Base-by-base conservation (phyloP, 2,113 vertebrate species). In the Tautogolabrus adspersus region DNA sequence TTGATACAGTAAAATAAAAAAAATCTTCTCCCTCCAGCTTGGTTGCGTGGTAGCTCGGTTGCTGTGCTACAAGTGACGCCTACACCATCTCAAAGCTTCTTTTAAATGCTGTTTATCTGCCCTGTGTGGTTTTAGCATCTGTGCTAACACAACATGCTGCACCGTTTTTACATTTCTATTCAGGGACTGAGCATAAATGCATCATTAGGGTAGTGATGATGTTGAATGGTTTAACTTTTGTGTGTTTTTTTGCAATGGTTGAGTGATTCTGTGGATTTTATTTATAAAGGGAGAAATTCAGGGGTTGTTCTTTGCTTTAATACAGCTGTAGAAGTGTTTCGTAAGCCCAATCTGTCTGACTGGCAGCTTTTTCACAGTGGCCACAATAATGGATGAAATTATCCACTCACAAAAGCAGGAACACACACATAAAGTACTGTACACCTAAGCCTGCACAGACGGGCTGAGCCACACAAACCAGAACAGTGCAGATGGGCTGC, bases 281-380 rank as follows among this genome's bases (percentile, higher is more conserved):
- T 12, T 19, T 46, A 65, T 15, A 52, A 30, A 46, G 18, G 44
- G 40, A 62, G 40, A 18, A 57, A 9, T 11, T 0, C 3, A 58
- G 16, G 40, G 30, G 44, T 58, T 18, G 56, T 62, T 16, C 10
- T 21, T 23, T 58, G 68, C 37, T 18, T 76, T 34, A 56, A 52
- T 57, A 65, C 72, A 82, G 73, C 76, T 81, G 83, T 73, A 73
- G 62, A 75, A 75, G 67, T 38, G 46, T 84, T 87, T 81, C 80
- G 64, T 79, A 79, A 87, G 19, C 72, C 30, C 82, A 77, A 52
- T 81, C 76, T 72, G 71, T 60, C 42, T 30, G 67, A 75, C 62
- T 59, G 82, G 76, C 72, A 42, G 75, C 13, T 44, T 68, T 34
- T 76, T 75, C 52, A 65, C 64, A 56, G 49, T 37, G 54, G 66